These are phyloP conservation scores for Papilio gigon DNA, from an alignment of 2,888 invertebrate genomes.

Conservation along the genomic window DNA sequence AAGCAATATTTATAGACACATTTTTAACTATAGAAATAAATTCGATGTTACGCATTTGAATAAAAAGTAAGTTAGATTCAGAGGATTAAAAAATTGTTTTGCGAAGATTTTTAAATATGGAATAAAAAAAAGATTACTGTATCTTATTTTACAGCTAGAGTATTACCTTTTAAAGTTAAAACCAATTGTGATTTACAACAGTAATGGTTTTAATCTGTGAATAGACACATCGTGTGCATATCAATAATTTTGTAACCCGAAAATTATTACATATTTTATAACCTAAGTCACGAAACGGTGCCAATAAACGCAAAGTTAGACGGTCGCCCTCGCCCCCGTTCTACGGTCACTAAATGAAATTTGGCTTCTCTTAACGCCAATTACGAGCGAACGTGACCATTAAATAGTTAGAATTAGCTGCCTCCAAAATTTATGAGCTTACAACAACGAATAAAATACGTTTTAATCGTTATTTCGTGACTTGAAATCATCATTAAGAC, in stretches of 20 bases:
- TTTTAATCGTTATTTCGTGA: slow-evolving; percentile 42
- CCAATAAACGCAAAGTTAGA: slow-evolving; percentile 44
- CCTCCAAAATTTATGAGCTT: slow-evolving; percentile 45
- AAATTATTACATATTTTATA: slow-evolving; percentile 29
- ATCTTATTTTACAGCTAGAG: no score
- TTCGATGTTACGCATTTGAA: no score
- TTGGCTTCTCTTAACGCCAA: slow-evolving; percentile 53
- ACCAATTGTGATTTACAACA: no score
- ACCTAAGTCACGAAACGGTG: slow-evolving; percentile 42
- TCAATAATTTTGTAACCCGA: not conserved
- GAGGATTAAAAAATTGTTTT: no score
- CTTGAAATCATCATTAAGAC: not conserved
- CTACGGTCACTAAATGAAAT: slow-evolving; percentile 52
- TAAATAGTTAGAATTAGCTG: slow-evolving; percentile 44
- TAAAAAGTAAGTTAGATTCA: no score
- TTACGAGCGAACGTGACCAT: slow-evolving; percentile 57
- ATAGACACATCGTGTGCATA: not conserved
- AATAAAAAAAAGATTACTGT: no score
- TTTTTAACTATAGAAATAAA: no score
- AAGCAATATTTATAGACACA: not conserved
- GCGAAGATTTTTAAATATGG: no score
- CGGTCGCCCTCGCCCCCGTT: slow-evolving; percentile 46
- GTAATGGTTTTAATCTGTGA: not conserved
- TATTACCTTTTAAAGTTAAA: no score
- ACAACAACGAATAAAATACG: slow-evolving; percentile 43